Evolutionary conservation across 2,797 vertebrate species (phyloP), one percentile per base, ranked within the genome.

Genomic region (Enteromius radiatus): DNA sequence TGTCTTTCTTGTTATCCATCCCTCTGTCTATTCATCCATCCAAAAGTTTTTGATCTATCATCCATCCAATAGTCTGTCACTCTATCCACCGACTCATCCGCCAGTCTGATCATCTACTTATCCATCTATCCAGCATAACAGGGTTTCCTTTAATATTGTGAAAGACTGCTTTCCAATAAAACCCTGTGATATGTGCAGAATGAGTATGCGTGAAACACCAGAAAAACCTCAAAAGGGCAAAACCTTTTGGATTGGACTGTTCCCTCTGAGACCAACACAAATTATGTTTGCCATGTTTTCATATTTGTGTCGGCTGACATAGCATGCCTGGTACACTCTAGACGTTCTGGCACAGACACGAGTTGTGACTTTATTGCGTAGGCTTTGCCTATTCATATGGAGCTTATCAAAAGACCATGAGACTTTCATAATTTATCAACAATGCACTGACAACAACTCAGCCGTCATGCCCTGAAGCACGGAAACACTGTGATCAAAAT

Each of bases 291-390:
- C 70, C 11, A 52, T 63, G 33, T 76, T 14, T 59, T 85, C 65
- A 67, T 89, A 82, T 86, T 84, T 87, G 76, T 82, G 56, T 84
- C 86, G 84, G 81, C 81, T 76, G 45, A 61, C 43, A 19, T 28
- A 76, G 17, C 7, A n/a, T 33, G 21, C 17, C 56, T 83, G 68
- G 54, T 64, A 61, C 70, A 49, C 28, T 79, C 56, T 33, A 64
- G 59, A 84, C 28, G 52, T 41, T 52, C 3, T 41, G 33, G 45
- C 36, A 75, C 31, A 38, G 10, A 28, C 75, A 49, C 52, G 21
- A 45, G 43, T 33, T 64, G 23, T 70, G 10, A 15, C 17, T 77
- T 65, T 33, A 74, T 85, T 86, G 56, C 76, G 23, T 85, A 77
- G 74, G 73, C 54, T 4, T 5, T 54, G 31, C 36, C 43, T 65